Evolutionary conservation across 1,140 invertebrate genomes (phyloP).

Genomic region (Tachypleus tridentatus): DNA sequence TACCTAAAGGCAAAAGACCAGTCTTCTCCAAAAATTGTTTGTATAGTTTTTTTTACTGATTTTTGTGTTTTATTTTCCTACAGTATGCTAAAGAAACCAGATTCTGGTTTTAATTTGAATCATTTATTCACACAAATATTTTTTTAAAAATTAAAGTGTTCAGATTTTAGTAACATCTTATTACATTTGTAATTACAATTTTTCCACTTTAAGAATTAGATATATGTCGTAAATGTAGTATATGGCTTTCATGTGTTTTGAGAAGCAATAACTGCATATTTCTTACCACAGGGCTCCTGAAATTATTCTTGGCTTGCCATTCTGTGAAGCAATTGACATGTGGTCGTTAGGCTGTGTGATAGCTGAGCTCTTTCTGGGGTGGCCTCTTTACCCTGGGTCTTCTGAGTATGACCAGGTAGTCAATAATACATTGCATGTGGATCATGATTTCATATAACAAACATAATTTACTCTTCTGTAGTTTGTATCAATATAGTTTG

Average conservation of each 20-base stretch:
- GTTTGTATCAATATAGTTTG: too few species aligned
- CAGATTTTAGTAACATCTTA: too few species aligned
- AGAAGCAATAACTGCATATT: not conserved
- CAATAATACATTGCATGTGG: not conserved
- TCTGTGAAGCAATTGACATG: slow-evolving; percentile 99
- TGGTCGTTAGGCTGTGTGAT: slow-evolving; percentile 99
- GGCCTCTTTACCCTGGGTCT: slow-evolving; percentile 98
- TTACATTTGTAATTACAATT: not conserved
- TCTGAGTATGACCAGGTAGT: slow-evolving; percentile 93
- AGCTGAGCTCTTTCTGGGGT: slow-evolving; percentile 96
- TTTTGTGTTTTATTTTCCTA: too few species aligned
- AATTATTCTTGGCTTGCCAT: slow-evolving; percentile 93
- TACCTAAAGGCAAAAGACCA: too few species aligned
- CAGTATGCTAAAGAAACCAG: too few species aligned
- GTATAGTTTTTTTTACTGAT: too few species aligned
- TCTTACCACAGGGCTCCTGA: slow-evolving; percentile 69
- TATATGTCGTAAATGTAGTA: not conserved
- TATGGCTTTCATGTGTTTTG: not conserved
- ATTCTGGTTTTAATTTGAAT: too few species aligned
- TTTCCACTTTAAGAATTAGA: not conserved
- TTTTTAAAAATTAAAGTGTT: too few species aligned
- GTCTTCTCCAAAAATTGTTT: too few species aligned
- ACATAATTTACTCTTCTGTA: too few species aligned
- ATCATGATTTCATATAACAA: too few species aligned
- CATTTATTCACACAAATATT: too few species aligned